These are phyloP conservation scores for Gryllus bimaculatus DNA, from an alignment of 1,140 invertebrate genomes.

Conservation along the genomic window DNA sequence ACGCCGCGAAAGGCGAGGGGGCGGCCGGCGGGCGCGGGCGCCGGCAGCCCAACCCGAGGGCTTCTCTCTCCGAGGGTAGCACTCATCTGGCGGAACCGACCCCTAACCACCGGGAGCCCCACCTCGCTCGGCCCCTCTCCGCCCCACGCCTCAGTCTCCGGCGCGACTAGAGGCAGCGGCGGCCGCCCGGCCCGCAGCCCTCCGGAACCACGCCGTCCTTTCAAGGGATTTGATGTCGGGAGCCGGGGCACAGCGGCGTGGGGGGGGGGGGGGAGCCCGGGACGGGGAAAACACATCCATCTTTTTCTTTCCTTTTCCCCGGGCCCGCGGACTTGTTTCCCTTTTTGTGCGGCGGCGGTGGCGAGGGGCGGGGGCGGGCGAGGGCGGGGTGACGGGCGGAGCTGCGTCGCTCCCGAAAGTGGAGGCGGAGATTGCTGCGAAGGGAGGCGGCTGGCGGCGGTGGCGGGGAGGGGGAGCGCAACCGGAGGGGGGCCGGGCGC, in stretches of 20 bases:
- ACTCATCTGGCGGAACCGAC: neutral
- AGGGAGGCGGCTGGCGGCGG: too few species aligned
- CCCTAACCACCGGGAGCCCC: neutral
- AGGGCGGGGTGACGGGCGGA: too few species aligned
- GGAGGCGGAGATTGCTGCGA: neutral
- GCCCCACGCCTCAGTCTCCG: neutral
- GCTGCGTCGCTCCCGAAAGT: neutral
- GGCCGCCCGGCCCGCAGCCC: too few species aligned
- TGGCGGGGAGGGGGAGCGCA: neutral
- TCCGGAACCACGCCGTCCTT: neutral
- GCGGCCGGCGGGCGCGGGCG: too few species aligned
- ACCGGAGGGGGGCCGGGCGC: too few species aligned
- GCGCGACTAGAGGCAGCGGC: neutral
- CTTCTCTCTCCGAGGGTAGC: neutral
- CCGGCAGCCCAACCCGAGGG: neutral
- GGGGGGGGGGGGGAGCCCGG: too few species aligned
- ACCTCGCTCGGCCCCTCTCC: neutral
- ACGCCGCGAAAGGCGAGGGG: neutral
- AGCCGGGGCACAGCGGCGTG: neutral
- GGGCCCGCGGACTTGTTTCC: neutral
- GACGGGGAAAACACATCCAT: neutral
- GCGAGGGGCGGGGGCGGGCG: too few species aligned
- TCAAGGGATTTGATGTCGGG: constrained; percentile 3
- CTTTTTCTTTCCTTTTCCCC: neutral
- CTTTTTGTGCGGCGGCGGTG: neutral